Base-by-base conservation (phyloP, 2,888 invertebrate genomes). In the Aelia acuminata region DNA sequence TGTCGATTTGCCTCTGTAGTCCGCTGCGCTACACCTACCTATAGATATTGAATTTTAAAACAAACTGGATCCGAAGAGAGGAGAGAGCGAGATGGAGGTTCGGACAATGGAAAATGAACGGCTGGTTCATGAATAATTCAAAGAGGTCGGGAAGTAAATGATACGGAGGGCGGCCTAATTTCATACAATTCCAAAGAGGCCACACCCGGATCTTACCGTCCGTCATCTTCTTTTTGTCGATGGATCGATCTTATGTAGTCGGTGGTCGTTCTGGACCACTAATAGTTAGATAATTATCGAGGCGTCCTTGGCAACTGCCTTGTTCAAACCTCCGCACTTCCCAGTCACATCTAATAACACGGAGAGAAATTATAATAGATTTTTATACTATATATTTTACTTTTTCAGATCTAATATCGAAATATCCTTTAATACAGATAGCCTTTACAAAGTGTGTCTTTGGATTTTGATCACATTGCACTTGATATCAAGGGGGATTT, bases 171-270 rank as follows among this genome's bases (percentile, higher is more conserved):
- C 75, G 39, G 18, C 75, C 75, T 75, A 75, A 75, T 75, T 75
- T 75, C 75, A 75, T 75, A 75, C 75, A 75, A 70, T 70, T 15
- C 18, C 70, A 35, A 20, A 10, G 75, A n/a, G 26, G 57, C 57
- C 57, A 57, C 57, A 31, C 57, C 57, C 57, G 57, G 57, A 31
- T 31, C 26, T 57, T 57, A 26, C 26, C 10, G 53, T 53, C 53
- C n/a, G 22, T 3, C n/a, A 20, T 53, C 22, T 57, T 57, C 26
- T 57, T 26, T 57, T 26, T 57, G 3, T 57, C 26, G 13, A 26
- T 57, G 10, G 18, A 70, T 70, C 63, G 31, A 70, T 70, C 63
- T 70, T 18, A 13, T 31, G 18, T 70, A 18, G 18, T 70, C 5
- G 31, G 8, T 70, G 18, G 4, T 35, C 63, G 13, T 35, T 35